Conservation (phyloP, 1,140 invertebrate genomes). For the Lasioglossum albipes region DNA sequence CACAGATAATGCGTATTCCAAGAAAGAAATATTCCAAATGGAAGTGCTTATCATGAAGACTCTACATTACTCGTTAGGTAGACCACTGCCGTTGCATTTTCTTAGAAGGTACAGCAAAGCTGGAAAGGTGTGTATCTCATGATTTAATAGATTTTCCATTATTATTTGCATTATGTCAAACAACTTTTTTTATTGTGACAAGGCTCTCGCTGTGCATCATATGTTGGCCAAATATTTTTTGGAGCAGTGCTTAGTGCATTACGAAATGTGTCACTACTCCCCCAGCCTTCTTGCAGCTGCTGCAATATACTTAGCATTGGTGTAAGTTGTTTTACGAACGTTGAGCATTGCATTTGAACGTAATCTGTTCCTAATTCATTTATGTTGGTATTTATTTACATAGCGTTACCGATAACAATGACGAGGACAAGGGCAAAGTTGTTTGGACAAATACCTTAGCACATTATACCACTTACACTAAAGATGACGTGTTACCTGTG, state of each 20-base stretch:
- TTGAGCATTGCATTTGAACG: no score
- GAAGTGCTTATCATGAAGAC: slow-evolving; percentile 89
- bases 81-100: slow-evolving; percentile 93
- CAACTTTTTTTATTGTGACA: slow-evolving; percentile 19
- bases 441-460: slow-evolving; percentile 83
- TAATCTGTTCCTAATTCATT: background rate
- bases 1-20: slow-evolving; percentile 93
- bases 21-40: slow-evolving; percentile 91
- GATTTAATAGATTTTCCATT: background rate
- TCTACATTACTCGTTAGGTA: slow-evolving; percentile 90
- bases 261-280: slow-evolving; percentile 88
- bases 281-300: slow-evolving; percentile 91
- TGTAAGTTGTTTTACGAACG: slow-evolving; percentile 68
- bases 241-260: slow-evolving; percentile 92
- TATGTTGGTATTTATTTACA: slow-evolving; percentile 6
- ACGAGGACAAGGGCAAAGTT: slow-evolving; percentile 67
- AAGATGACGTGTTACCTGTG: slow-evolving; percentile 82
- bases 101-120: slow-evolving; percentile 90
- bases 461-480: slow-evolving; percentile 83
- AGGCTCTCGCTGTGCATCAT: slow-evolving; percentile 85
- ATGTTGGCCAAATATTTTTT: slow-evolving; percentile 95
- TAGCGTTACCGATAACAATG: slow-evolving; percentile 74
- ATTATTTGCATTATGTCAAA: background rate
- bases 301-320: slow-evolving; percentile 86
- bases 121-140: slow-evolving; percentile 79